Percentiles rank a stretch among this genome's conserved stretches.
phyloP scores from a whole-genome alignment of 1,140 invertebrate genomes.

The Colletes latitarsis region DNA sequence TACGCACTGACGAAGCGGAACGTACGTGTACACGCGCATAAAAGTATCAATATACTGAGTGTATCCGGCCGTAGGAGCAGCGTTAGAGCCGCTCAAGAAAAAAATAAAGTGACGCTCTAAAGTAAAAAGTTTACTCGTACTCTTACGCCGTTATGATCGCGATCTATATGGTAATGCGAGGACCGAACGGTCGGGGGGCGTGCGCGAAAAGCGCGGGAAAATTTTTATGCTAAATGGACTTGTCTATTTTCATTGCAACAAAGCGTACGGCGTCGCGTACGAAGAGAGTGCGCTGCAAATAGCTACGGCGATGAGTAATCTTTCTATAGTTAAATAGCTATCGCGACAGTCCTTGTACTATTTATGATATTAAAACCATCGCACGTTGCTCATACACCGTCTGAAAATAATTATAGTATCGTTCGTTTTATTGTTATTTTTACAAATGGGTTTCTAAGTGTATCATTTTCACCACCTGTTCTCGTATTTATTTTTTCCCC shows the following conservation, averaged over 20 bases:
- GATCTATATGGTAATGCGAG: slow-evolving; percentile 11
- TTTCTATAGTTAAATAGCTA: neutral
- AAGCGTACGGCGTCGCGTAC: neutral
- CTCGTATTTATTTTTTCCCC: too few species aligned
- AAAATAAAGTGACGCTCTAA: slow-evolving; percentile 21
- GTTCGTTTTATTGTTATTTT: too few species aligned
- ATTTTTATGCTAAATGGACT: neutral
- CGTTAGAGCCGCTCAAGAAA: slow-evolving; percentile 14
- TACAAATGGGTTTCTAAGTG: too few species aligned
- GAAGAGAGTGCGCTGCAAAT: neutral
- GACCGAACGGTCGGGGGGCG: neutral
- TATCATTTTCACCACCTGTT: too few species aligned
- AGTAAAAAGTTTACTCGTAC: slow-evolving; percentile 28
- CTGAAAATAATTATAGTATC: too few species aligned
- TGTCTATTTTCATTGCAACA: neutral
- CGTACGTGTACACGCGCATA: neutral
- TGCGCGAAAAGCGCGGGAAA: neutral
- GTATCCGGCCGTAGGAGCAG: neutral
- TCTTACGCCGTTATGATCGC: neutral
- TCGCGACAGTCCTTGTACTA: neutral
- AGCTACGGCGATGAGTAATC: neutral
- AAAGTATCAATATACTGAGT: slow-evolving; percentile 26
- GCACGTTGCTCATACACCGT: too few species aligned
- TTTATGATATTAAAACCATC: neutral
- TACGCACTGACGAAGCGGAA: slow-evolving; percentile 2